phyloP scores from a whole-genome alignment of 2,797 vertebrate species.

The Hippoglossus hippoglossus region DNA sequence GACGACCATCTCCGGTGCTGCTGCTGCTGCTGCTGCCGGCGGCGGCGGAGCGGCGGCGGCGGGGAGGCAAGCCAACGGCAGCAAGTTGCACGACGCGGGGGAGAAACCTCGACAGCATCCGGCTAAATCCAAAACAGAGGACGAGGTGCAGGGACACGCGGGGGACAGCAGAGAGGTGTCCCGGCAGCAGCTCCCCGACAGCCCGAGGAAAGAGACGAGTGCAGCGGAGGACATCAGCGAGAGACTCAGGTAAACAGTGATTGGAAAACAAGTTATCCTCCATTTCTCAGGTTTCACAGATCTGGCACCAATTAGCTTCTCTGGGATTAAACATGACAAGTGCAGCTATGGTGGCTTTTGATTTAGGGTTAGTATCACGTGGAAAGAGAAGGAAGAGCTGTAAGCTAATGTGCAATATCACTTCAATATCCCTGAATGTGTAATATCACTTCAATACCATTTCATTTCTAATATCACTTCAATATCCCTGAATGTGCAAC shows the following conservation, averaged over 20 bases:
- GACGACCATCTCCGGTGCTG: constrained; percentile 68
- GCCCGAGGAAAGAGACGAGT: constrained; percentile 61
- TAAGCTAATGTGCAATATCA: no score
- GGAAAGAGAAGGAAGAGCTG: no score
- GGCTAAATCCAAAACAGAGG: constrained; percentile 32
- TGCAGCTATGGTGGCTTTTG: no score
- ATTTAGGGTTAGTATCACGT: no score
- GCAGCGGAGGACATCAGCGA: constrained; percentile 64
- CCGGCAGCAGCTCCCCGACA: constrained; percentile 10
- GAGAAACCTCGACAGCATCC: constrained; percentile 38
- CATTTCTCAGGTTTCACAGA: no score
- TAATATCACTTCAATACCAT: no score
- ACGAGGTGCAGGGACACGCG: constrained; percentile 41
- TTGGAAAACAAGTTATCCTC: no score
- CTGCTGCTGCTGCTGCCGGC: constrained; percentile 6
- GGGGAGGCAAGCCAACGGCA: constrained; percentile 72
- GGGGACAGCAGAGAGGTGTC: constrained; percentile 40
- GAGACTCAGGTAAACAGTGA: constrained; percentile 74
- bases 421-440: no score
- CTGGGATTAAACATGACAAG: no score
- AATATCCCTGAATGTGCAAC: no score
- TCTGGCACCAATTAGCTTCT: no score
- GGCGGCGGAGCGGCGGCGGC: constrained; percentile 28
- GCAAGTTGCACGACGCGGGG: constrained; percentile 58
- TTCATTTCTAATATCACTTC: no score